phyloP scores from a whole-genome alignment of 2,113 vertebrate species.

The Periophthalmus modestus region DNA sequence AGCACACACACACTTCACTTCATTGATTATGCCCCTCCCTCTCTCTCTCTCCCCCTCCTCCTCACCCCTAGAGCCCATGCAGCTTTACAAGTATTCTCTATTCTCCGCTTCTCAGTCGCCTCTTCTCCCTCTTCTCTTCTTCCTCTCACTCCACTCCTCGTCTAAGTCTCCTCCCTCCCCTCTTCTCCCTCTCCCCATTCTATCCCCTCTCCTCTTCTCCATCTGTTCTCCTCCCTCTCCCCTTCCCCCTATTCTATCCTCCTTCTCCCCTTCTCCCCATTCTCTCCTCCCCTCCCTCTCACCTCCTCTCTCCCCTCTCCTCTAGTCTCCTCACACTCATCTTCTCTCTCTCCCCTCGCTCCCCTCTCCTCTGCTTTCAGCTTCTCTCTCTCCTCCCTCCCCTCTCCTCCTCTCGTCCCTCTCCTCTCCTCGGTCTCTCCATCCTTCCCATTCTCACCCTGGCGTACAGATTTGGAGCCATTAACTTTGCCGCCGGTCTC shows the following conservation, averaged over 20 bases:
- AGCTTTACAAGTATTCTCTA: conserved; percentile 66
- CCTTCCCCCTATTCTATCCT: no score
- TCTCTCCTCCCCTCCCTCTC: conserved; percentile 50
- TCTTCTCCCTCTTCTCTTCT: no score
- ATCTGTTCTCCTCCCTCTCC: no score
- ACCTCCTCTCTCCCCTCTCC: conserved; percentile 51
- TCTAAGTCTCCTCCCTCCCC: no score
- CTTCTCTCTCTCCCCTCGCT: conserved; percentile 31
- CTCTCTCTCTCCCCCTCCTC: conserved; percentile 44
- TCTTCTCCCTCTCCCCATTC: no score
- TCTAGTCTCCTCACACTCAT: conserved; percentile 44
- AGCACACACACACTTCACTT: conserved; percentile 74
- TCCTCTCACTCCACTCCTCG: no score
- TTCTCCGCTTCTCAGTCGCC: background rate
- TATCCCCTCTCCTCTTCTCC: no score
- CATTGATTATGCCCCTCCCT: conserved; percentile 78
- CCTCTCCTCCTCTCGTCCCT: conserved; percentile 53
- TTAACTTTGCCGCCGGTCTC: conserved; percentile 57
- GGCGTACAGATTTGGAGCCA: conserved; percentile 62
- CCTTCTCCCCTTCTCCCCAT: conserved; percentile 25
- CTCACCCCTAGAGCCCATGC: conserved; percentile 64
- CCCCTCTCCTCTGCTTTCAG: conserved; percentile 43
- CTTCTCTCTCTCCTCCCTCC: conserved; percentile 42
- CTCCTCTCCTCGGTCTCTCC: background rate
- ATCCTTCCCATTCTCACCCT: conserved; percentile 50